phyloP scores from a whole-genome alignment of 2,888 invertebrate genomes.

The Drosophila atroscutellata region DNA sequence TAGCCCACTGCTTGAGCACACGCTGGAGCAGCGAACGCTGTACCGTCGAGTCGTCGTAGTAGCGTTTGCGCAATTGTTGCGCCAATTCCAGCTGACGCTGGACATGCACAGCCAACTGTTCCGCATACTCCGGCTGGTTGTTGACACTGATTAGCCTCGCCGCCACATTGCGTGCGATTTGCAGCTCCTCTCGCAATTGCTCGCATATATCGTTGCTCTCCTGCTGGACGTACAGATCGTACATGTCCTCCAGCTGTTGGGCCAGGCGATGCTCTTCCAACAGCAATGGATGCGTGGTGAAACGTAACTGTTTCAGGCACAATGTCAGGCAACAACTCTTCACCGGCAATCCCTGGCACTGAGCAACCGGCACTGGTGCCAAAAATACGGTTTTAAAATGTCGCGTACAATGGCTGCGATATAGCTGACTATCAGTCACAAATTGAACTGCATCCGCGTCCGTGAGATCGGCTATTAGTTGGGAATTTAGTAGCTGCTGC shows the following conservation, averaged over 20 bases:
- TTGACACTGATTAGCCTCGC: slow-evolving; percentile 59
- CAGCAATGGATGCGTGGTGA: slow-evolving; percentile 88
- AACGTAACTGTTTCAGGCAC: slow-evolving; percentile 76
- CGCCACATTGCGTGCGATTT: slow-evolving; percentile 82
- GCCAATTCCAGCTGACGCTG: slow-evolving; percentile 83
- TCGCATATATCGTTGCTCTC: slow-evolving; percentile 62
- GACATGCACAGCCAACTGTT: slow-evolving; percentile 52
- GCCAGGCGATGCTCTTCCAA: slow-evolving; percentile 89
- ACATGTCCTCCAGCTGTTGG: slow-evolving; percentile 87
- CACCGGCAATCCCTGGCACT: slow-evolving; percentile 61
- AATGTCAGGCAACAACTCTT: slow-evolving; percentile 74
- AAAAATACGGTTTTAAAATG: slow-evolving; percentile 80
- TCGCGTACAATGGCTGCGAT: slow-evolving; percentile 69
- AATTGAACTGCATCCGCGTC: slow-evolving; percentile 31
- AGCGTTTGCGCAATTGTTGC: slow-evolving; percentile 85
- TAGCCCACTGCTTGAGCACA: slow-evolving; percentile 88
- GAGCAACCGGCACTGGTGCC: slow-evolving; percentile 44
- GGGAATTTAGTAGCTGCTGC: slow-evolving; percentile 31
- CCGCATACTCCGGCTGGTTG: background rate
- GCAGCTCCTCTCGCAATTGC: slow-evolving; percentile 76
- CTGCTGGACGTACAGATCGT: slow-evolving; percentile 79
- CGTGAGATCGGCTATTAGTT: slow-evolving; percentile 38
- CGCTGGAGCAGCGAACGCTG: slow-evolving; percentile 86
- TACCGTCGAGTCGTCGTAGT: slow-evolving; percentile 86
- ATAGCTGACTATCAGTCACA: slow-evolving; percentile 61